A percentile compares a stretch with the other conserved stretches of the same genome.
phyloP scores from a whole-genome alignment of 1,140 invertebrate genomes.

The Cydia fagiglandana region DNA sequence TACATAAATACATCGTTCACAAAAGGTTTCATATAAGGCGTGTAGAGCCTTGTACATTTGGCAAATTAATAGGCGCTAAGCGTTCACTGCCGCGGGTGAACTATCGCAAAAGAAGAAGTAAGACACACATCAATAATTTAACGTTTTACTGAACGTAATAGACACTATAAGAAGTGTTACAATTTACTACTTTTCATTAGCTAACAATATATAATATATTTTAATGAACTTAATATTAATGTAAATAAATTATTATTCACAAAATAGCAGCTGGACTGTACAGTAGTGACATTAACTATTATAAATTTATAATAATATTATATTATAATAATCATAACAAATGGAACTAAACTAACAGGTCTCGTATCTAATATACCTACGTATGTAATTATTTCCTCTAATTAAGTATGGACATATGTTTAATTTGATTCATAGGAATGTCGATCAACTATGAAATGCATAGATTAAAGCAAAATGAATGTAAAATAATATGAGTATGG shows the following conservation, averaged over 20 bases:
- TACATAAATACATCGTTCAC: constrained; percentile 38
- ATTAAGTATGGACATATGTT: neutral
- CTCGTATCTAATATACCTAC: constrained; percentile 24
- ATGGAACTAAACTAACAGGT: constrained; percentile 26
- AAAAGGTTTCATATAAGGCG: constrained; percentile 12
- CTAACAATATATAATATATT: constrained; percentile 52
- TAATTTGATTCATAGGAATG: neutral
- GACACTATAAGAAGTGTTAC: constrained; percentile 64
- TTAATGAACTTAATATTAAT: neutral
- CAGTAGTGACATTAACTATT: constrained; percentile 30
- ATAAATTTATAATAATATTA: constrained; percentile 26
- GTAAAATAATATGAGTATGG: neutral
- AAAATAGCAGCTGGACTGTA: constrained; percentile 64
- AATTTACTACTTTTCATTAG: constrained; percentile 59
- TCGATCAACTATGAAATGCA: neutral
- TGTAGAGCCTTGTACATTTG: constrained; percentile 14
- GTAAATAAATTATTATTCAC: constrained; percentile 44
- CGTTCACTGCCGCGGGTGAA: constrained; percentile 7
- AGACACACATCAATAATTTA: constrained; percentile 58
- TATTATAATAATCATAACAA: neutral
- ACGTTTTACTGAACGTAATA: constrained; percentile 77
- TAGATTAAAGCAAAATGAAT: neutral
- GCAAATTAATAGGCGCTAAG: neutral
- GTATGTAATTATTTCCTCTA: constrained; percentile 6
- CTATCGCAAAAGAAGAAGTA: constrained; percentile 39